Conservation (phyloP, 2,888 invertebrate genomes). For the Stegophylla sp. region DNA sequence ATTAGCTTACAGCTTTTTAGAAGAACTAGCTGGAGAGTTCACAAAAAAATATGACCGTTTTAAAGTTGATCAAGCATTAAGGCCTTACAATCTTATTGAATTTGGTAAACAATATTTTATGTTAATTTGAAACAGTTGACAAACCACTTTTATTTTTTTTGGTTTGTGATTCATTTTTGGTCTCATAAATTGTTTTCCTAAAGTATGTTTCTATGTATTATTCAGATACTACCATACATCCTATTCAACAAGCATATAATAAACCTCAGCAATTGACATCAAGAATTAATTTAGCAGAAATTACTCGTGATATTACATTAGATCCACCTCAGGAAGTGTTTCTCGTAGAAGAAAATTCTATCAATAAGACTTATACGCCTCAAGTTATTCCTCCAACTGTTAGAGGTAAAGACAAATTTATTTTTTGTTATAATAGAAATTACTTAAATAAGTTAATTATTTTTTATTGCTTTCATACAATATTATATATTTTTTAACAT, state of each 20-base stretch:
- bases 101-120: constrained; percentile 64
- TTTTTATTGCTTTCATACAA: no score
- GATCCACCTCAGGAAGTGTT: constrained; percentile 63
- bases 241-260: constrained; percentile 63
- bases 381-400: constrained; percentile 54
- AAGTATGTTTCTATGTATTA: constrained; percentile 22
- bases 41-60: constrained; percentile 64
- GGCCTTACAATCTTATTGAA: constrained; percentile 66
- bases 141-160: no score
- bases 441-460: not conserved
- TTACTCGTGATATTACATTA: constrained; percentile 63
- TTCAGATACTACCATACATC: constrained; percentile 63
- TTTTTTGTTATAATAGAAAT: not conserved
- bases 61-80: constrained; percentile 64
- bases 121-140: no score
- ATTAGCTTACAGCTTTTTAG: constrained; percentile 66
- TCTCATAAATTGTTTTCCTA: no score
- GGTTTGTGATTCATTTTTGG: no score
- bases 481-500: no score
- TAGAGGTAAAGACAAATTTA: constrained; percentile 28
- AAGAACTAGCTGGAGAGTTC: constrained; percentile 66
- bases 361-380: constrained; percentile 19
- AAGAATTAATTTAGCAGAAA: constrained; percentile 63
- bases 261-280: constrained; percentile 64
- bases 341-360: constrained; percentile 60